A percentile compares a stretch with the other conserved stretches of the same genome.
Conservation (phyloP, 2,797 vertebrate genomes). For the Manis javanica region DNA sequence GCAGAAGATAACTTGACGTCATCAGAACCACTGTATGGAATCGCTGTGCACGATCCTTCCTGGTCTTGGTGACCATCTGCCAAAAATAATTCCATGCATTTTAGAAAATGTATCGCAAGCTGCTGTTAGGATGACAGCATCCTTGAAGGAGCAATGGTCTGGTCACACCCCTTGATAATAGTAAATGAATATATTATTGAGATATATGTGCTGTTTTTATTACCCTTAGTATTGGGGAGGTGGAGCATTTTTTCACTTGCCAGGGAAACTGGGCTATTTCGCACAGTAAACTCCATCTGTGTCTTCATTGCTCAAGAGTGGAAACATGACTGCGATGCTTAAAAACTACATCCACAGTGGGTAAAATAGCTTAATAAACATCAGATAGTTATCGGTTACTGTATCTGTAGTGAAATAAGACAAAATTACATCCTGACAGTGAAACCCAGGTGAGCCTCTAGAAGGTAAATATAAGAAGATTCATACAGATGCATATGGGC, state of each 20-base stretch:
- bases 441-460: background rate
- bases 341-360: no score
- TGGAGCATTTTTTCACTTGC: background rate
- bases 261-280: background rate
- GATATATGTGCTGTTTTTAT: no score
- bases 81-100: background rate
- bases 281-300: fast-evolving
- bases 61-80: background rate
- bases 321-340: background rate
- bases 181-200: background rate
- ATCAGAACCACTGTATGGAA: fast-evolving
- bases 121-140: background rate
- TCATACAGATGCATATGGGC: no score
- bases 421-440: background rate
- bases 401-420: background rate
- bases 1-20: background rate
- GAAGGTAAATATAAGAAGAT: background rate
- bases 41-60: fast-evolving
- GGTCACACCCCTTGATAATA: no score
- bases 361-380: background rate
- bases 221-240: background rate
- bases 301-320: fast-evolving
- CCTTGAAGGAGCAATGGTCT: background rate
- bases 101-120: background rate
- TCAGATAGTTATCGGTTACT: background rate